Conservation (phyloP, 2,888 invertebrate species). For the Teleogryllus oceanicus region DNA sequence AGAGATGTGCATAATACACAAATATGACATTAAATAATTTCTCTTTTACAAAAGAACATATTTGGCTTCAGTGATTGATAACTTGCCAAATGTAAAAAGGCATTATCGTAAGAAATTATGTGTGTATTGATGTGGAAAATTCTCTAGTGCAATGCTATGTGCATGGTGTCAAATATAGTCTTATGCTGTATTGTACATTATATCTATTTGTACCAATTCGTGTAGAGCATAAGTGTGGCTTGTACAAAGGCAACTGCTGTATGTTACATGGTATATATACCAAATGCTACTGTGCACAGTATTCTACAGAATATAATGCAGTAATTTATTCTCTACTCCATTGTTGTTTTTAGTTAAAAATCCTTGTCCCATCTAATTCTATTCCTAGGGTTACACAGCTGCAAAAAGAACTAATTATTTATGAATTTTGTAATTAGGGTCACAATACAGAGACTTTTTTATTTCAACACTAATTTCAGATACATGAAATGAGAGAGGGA, state of each 20-base stretch:
- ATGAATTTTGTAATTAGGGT: too few species aligned
- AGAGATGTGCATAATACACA: too few species aligned
- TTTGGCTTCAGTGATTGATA: neutral
- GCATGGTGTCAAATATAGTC: neutral
- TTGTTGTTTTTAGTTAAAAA: neutral
- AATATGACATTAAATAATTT: neutral
- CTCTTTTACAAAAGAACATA: neutral
- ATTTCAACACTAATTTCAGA: too few species aligned
- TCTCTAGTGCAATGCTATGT: neutral
- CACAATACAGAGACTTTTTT: too few species aligned
- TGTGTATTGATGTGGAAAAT: neutral
- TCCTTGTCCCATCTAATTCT: too few species aligned
- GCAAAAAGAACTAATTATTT: too few species aligned
- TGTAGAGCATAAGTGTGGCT: conserved; percentile 2
- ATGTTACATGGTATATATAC: neutral
- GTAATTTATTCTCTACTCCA: neutral
- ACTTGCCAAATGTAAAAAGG: neutral
- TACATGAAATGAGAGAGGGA: too few species aligned
- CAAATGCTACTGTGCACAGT: conserved; percentile 4
- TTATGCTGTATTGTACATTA: neutral
- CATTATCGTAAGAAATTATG: neutral
- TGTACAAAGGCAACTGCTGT: conserved; percentile 18
- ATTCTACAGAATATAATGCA: conserved; percentile 9
- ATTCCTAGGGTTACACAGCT: too few species aligned
- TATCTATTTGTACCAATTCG: conserved; percentile 1